These are phyloP conservation scores for Cyphomyrmex costatus DNA, from an alignment of 1,140 invertebrate genomes.

Conservation along the genomic window DNA sequence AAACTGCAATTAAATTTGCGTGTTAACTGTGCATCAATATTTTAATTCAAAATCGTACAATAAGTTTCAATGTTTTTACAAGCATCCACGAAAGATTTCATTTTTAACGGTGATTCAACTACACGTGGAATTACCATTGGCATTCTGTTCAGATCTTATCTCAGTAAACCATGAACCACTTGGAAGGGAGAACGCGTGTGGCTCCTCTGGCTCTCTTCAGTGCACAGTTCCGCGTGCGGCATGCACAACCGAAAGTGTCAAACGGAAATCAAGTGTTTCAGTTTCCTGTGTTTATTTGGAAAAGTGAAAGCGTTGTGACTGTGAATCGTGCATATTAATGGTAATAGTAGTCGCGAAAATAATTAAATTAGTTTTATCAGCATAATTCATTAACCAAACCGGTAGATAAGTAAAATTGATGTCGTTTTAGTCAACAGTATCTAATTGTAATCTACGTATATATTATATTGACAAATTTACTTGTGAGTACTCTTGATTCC, in stretches of 20 bases:
- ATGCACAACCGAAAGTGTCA: slow-evolving; percentile 5
- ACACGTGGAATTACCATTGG: slow-evolving; percentile 67
- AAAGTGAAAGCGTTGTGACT: slow-evolving; percentile 8
- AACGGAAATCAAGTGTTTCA: slow-evolving; percentile 23
- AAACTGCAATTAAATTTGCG: background rate
- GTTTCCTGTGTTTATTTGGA: background rate
- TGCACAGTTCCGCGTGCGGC: slow-evolving; percentile 37
- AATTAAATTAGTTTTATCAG: background rate
- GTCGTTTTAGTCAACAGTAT: slow-evolving; percentile 8
- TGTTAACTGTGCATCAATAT: background rate
- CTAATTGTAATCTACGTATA: background rate
- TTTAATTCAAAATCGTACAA: slow-evolving; percentile 25
- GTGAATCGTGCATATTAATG: background rate
- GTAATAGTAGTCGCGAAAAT: background rate
- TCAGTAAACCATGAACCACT: slow-evolving; percentile 67
- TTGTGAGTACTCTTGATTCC: background rate
- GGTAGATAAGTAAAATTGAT: background rate
- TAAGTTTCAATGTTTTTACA: background rate
- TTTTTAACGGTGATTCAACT: slow-evolving; percentile 63
- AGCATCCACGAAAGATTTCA: background rate
- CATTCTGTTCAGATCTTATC: slow-evolving; percentile 61
- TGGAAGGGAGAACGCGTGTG: slow-evolving; percentile 53
- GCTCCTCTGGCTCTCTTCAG: slow-evolving; percentile 13
- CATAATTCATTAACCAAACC: background rate
- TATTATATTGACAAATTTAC: background rate